phyloP scores from a whole-genome alignment of 2,888 invertebrate species.

The Syrista parreyssii region DNA sequence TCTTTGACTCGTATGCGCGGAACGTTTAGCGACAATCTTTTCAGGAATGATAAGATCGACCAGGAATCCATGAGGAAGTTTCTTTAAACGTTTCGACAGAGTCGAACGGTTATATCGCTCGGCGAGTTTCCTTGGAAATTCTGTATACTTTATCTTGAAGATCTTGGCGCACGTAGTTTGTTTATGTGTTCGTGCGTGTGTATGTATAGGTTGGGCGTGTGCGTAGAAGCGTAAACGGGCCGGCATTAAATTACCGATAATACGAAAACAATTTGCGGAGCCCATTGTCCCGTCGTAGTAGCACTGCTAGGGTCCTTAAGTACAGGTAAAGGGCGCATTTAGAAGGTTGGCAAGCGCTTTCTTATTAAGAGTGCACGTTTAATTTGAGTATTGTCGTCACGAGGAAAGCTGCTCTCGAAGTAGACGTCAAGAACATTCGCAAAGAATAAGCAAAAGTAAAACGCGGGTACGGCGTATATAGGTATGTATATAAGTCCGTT shows the following conservation, averaged over 20 bases:
- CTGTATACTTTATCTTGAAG: no score
- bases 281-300: constrained; percentile 36
- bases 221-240: not conserved
- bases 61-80: not conserved
- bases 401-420: constrained; percentile 35
- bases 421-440: constrained; percentile 42
- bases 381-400: constrained; percentile 44
- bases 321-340: constrained; percentile 19
- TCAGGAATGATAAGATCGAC: not conserved
- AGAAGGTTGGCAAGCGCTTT: constrained; percentile 23
- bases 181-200: not conserved
- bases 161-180: no score
- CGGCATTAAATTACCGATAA: constrained; percentile 41
- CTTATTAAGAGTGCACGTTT: constrained; percentile 37
- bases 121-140: not conserved
- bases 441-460: not conserved
- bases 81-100: not conserved
- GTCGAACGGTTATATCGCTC: not conserved
- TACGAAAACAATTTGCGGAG: constrained; percentile 44
- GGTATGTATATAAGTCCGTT: not conserved
- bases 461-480: not conserved
- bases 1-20: not conserved
- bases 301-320: constrained; percentile 21
- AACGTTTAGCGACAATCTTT: not conserved
- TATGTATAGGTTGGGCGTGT: not conserved